Base-by-base conservation (phyloP, 2,888 invertebrate genomes). In the Lasioglossum oenotherae region DNA sequence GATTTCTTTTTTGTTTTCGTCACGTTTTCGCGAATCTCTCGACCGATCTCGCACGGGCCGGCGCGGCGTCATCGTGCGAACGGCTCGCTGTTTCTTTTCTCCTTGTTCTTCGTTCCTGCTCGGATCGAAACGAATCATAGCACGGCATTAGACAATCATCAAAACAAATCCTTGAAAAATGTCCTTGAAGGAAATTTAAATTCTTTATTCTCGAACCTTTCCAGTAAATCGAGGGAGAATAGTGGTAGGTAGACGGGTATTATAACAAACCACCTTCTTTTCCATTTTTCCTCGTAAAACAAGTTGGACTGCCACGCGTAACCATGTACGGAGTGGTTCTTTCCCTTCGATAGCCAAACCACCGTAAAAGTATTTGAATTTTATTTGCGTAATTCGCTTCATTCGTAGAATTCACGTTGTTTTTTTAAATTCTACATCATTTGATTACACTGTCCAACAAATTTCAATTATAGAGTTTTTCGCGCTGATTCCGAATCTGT, bases 181-280 rank as follows among this genome's bases (percentile, higher is more conserved):
- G 60, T 89, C 90, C 91, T 91, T 93, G 90, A 92, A 49, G 90
- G 91, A 92, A 93, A 93, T 93, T 93, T 92, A 94, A 93, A 94
- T 92, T 92, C 91, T 93, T 92, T 94, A 91, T 94, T 93, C 94
- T 90, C 91, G 91, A 93, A 94, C 93, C 93, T 94, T 94, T 94
- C 94, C 94, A 94, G 94, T 94, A 94, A 94, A 94, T 94, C 94
- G 93, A 94, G 93, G 94, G 94, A 94, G 91, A 94, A 92, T 94
- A 94, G 94, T 94, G 94, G 94, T 94, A 94, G 94, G 94, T 94
- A 94, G 90, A 94, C 92, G 94, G 94, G 94, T 93, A 93, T 93
- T 93, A 92, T 93, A 93, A 88, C 91, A 91, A 91, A 91, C 82
- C 90, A 91, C 85, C 87, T 91, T 89, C 84, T 91, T 93, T 91